phyloP scores from a whole-genome alignment of 2,113 vertebrate species.

The Butastur rufipennis region DNA sequence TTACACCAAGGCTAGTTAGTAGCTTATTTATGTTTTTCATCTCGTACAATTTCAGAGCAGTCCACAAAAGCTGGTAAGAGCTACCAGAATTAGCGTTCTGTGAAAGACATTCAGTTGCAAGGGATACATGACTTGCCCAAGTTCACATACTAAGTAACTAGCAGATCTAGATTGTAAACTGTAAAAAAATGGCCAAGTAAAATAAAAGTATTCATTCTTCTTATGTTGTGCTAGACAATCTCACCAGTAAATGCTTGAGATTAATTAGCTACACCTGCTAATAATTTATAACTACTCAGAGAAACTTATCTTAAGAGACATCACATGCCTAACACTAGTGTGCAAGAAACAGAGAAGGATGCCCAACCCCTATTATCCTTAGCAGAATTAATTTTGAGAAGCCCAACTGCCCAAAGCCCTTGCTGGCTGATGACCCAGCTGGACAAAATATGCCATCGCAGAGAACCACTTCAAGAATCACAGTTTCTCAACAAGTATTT shows the following conservation, averaged over 20 bases:
- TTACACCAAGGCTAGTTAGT: neutral
- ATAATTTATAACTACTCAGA: neutral
- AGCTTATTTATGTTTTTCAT: neutral
- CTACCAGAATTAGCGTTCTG: neutral
- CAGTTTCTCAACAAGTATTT: neutral
- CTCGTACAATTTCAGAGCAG: neutral
- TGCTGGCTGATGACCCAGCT: neutral
- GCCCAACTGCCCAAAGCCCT: neutral
- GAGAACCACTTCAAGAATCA: neutral
- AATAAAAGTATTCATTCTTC: neutral
- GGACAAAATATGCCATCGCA: rapidly evolving
- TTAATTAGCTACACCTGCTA: conserved; percentile 3
- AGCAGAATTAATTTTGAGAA: neutral
- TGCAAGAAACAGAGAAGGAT: neutral
- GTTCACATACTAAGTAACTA: neutral
- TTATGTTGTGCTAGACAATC: neutral
- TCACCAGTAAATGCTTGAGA: neutral
- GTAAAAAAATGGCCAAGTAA: neutral
- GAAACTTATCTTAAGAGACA: neutral
- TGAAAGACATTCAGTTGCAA: neutral
- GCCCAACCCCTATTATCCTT: neutral
- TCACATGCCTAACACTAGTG: neutral
- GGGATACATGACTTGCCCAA: neutral
- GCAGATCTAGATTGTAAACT: neutral
- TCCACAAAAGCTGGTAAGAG: neutral